Base-by-base conservation (phyloP, 2,888 invertebrate species). In the Cosmopolites sordidus region DNA sequence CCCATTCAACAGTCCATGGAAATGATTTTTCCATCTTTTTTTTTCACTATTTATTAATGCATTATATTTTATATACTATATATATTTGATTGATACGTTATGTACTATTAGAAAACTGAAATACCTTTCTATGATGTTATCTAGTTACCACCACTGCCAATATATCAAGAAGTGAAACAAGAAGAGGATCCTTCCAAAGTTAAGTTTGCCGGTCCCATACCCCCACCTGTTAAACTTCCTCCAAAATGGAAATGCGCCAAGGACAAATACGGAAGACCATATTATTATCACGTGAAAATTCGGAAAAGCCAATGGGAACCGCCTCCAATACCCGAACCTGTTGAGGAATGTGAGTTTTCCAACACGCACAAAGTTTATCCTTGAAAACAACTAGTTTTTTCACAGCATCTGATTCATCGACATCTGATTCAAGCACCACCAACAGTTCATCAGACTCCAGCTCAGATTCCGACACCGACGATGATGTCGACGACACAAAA, bases 211-310 rank as follows among this genome's bases (percentile, higher is more conserved):
- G 74, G 73, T 6, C 73, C 73, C 1, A 73, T 73, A 50, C 74
- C 73, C 11, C 75, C 81, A 0, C 77, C 79, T 0, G 77, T 79
- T 22, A 81, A 86, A 61, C 74, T 95, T 52, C 92, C 93, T 0
- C 86, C 87, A 0, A 82, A 87, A 68, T 98, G 97, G 97, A 89
- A 90, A 65, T 86, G 84, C 64, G 88, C 91, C 0, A 79, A 81
- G 56, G 94, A 95, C 69, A 75, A 80, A 1, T 85, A 87, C 48
- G 95, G 95, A 0, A 82, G 92, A 59, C 81, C 86, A 0, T 97
- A 95, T 74, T 98, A 93, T 76, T 98, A 95, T 75, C 93, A 97
- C 72, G 78, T 86, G 1, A 87, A 85, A 71, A 78, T 85, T 43
- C 77, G 90, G 5, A 79, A 84, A 62, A 81, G 89, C 16, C 90